Conservation (phyloP, 2,888 invertebrate genomes). For the Aporophyla lueneburgensis region DNA sequence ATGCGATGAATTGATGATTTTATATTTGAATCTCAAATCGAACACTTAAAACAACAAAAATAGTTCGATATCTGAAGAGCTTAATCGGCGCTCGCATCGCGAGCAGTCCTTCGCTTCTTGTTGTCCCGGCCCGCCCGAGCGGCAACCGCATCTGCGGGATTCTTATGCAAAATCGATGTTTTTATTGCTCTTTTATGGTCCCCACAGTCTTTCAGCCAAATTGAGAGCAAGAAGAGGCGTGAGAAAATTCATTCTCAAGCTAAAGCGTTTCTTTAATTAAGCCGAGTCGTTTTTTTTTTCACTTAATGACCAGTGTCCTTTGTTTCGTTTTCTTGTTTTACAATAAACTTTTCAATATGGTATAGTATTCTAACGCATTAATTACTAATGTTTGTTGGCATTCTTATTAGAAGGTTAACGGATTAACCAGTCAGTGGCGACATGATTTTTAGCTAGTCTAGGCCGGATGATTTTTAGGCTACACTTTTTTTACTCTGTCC, state of each 20-base stretch:
- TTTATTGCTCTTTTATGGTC: constrained; percentile 80
- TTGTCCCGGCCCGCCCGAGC: constrained; percentile 56
- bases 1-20: constrained; percentile 14
- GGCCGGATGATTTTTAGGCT: too few relatives aligned
- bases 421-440: neutral
- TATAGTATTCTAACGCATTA: neutral
- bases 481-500: neutral
- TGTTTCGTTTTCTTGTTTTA: constrained; percentile 22
- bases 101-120: constrained; percentile 55
- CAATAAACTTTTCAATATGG: constrained; percentile 14
- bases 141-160: constrained; percentile 73
- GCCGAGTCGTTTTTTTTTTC: constrained; percentile 76
- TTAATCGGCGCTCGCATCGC: constrained; percentile 58
- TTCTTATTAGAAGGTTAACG: neutral
- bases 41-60: constrained; percentile 60
- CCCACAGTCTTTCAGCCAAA: constrained; percentile 78
- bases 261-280: constrained; percentile 84
- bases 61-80: constrained; percentile 57
- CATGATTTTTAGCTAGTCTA: too few relatives aligned
- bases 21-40: constrained; percentile 23
- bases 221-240: constrained; percentile 78
- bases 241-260: constrained; percentile 78
- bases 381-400: neutral
- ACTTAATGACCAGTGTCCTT: constrained; percentile 75
- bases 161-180: constrained; percentile 84